Base-by-base conservation (phyloP, 2,113 vertebrate genomes). In the Thermophis baileyi region DNA sequence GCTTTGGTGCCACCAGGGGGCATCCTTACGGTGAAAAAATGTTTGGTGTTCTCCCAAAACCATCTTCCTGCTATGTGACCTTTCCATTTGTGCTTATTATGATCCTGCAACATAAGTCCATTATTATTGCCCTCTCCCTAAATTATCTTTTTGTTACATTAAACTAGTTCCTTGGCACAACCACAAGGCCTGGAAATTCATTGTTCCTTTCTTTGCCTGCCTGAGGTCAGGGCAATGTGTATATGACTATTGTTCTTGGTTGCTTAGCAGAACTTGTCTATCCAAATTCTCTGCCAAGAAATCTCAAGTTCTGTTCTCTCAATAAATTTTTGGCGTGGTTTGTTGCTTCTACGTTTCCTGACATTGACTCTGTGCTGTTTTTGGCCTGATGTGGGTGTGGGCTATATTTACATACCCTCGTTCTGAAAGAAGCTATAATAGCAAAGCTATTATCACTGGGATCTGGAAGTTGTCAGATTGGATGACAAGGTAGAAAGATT, bases 321-420 rank as follows among this genome's bases (percentile, higher is more conserved):
- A 93, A 90, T 93, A 93, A 60, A 44, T 27, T 25, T 27, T 90
- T 49, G 92, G 92, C 1, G 44, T 85, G 88, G 51, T 55, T 49
- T 89, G 44, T 89, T 54, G 30, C 30, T 81, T 49, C 88, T 85
- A 85, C 4, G 1, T 57, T 55, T 89, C 25, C 92, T 93, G 69
- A 49, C 40, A 55, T 4, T 10, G 20, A 85, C 57, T 50, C 30
- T 25, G 1, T 86, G 53, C 44, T 90, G 85, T 90, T 7, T 16
- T 85, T 93, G 88, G 53, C 74, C 6, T 51, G 5, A 0, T 40
- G 54, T 35, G 74, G 35, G 18, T 44, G 74, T 44, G 7, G 35
- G 35, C 22, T 20, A 44, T 81, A 44, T 81, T 81, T 81, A 50
- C 25, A 12, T 16, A 22, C 53, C 14, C 49, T 47, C 40, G 46